These are phyloP conservation scores for Acomys russatus DNA, from an alignment of 2,797 vertebrate species.

Conservation along the genomic window DNA sequence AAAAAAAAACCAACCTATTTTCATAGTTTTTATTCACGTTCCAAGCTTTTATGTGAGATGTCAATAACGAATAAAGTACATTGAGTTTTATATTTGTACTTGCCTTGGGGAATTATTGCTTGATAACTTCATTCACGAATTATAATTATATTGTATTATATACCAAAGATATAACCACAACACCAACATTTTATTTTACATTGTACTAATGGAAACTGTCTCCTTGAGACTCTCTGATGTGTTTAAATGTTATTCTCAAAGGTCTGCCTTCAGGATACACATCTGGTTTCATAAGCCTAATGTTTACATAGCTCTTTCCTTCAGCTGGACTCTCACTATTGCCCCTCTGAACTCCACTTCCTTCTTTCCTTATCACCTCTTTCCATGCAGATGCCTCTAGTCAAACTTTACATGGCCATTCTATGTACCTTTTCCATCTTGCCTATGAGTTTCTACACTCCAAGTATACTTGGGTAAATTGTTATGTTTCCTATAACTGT, in stretches of 20 bases:
- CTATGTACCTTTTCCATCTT: not conserved
- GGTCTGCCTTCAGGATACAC: not conserved
- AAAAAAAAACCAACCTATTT: too few species aligned
- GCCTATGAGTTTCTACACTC: conserved; percentile 2
- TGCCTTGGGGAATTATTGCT: not conserved
- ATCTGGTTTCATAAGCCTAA: conserved; percentile 44
- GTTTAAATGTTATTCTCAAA: conserved; percentile 30
- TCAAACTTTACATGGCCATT: not conserved
- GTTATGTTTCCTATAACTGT: conserved; percentile 45
- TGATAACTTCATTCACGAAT: conserved; percentile 18
- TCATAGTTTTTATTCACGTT: not conserved
- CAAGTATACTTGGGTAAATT: conserved; percentile 42
- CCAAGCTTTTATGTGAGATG: not conserved
- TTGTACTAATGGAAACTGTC: conserved; percentile 8
- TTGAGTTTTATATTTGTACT: not conserved
- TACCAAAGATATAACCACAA: not conserved
- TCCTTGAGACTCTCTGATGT: conserved; percentile 48
- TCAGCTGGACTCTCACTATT: not conserved
- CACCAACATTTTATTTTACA: conserved; percentile 30
- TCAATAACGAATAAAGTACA: not conserved
- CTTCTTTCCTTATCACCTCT: not conserved
- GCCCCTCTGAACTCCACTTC: not conserved
- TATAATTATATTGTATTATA: conserved; percentile 13
- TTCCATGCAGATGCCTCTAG: not conserved
- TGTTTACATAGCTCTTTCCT: not conserved